Evolutionary conservation across 2,888 invertebrate species (phyloP).

Genomic region (Diarsia mendica): DNA sequence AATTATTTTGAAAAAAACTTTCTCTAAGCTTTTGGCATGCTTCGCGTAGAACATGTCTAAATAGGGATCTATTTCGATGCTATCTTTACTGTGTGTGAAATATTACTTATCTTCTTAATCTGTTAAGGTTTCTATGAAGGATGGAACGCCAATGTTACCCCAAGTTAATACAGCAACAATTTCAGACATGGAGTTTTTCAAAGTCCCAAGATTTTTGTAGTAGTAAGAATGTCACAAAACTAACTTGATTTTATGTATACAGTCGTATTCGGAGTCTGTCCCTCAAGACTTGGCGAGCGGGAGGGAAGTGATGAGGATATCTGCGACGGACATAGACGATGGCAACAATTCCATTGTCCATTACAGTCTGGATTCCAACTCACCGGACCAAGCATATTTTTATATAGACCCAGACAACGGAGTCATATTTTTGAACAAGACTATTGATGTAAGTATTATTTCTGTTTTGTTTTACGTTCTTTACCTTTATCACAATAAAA

Average conservation of each 20-base stretch:
- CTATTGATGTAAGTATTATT: constrained; percentile 91
- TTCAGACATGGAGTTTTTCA: not conserved
- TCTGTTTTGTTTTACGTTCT: constrained; percentile 6
- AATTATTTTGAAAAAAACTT: constrained; percentile 87
- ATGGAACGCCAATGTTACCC: constrained; percentile 34
- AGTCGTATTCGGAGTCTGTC: constrained; percentile 93
- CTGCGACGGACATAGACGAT: constrained; percentile 97
- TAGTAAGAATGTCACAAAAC: constrained; percentile 48
- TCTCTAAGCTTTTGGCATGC: constrained; percentile 89
- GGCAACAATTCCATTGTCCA: constrained; percentile 96
- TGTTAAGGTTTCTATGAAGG: constrained; percentile 52
- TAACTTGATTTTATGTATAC: constrained; percentile 66
- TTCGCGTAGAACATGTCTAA: constrained; percentile 87
- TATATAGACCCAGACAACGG: constrained; percentile 95
- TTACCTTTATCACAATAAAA: not conserved
- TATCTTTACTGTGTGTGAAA: constrained; percentile 60
- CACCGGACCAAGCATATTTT: constrained; percentile 92
- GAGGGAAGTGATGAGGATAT: constrained; percentile 96
- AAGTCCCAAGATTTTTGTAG: constrained; percentile 5
- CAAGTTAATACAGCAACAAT: constrained; percentile 8
- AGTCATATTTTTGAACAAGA: constrained; percentile 93
- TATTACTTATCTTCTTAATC: constrained; percentile 57
- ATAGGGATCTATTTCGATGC: constrained; percentile 59
- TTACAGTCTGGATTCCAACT: constrained; percentile 91
- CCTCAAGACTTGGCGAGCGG: constrained; percentile 94